Evolutionary conservation across 2,888 invertebrate species (phyloP).

Genomic region (Brachyopa scutellaris): DNA sequence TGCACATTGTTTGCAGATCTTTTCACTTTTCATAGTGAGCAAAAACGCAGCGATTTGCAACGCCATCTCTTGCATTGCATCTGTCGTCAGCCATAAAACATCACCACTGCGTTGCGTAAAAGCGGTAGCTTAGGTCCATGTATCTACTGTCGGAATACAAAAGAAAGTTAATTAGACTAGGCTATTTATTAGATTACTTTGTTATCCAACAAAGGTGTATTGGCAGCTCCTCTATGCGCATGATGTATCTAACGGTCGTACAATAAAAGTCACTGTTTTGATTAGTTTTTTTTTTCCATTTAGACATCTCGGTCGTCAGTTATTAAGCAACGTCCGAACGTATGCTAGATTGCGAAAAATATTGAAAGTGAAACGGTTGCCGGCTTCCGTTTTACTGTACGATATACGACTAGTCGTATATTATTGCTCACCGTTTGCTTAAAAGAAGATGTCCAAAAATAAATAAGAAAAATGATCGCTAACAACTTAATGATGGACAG

Average conservation of each 20-base stretch:
- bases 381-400: constrained; percentile 27
- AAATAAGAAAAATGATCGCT: constrained; percentile 26
- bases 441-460: constrained; percentile 53
- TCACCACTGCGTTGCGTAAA: constrained; percentile 50
- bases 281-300: constrained; percentile 16
- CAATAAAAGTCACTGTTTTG: constrained; percentile 25
- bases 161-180: constrained; percentile 64
- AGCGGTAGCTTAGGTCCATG: constrained; percentile 22
- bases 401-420: too few species aligned
- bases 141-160: constrained; percentile 46
- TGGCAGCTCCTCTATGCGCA: neutral
- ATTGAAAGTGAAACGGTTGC: constrained; percentile 30
- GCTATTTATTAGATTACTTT: constrained; percentile 53
- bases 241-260: constrained; percentile 22
- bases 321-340: constrained; percentile 9
- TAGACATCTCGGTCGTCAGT: constrained; percentile 12
- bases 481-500: constrained; percentile 50
- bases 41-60: constrained; percentile 38
- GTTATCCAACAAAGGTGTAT: constrained; percentile 42
- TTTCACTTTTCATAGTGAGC: neutral
- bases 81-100: constrained; percentile 56
- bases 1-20: constrained; percentile 15
- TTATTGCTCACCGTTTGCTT: constrained; percentile 22
- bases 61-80: constrained; percentile 43
- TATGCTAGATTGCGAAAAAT: neutral